A percentile compares a stretch with the other conserved stretches of the same genome.
These are phyloP conservation scores for Drosophila paranaensis DNA, from an alignment of 2,888 invertebrate genomes.

Conservation along the genomic window DNA sequence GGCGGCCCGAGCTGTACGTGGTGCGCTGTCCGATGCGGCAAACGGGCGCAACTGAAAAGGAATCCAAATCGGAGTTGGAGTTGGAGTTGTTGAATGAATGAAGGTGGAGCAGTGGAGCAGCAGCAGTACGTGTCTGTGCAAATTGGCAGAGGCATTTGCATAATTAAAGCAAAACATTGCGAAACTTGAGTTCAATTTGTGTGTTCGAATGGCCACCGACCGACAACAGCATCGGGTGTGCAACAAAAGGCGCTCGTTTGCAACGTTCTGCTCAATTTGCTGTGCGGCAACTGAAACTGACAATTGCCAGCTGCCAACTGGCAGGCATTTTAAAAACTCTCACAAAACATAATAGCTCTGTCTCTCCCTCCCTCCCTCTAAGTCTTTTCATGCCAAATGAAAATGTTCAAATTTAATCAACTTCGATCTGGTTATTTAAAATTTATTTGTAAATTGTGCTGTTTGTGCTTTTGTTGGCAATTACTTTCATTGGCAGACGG, in stretches of 20 bases:
- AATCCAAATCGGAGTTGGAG: not conserved
- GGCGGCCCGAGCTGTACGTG: conserved; percentile 90
- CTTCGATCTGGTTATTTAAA: conserved; percentile 34
- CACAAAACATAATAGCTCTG: not conserved
- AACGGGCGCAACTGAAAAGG: conserved; percentile 88
- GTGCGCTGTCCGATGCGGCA: conserved; percentile 89
- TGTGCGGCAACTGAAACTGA: conserved; percentile 16
- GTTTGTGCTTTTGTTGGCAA: conserved; percentile 3
- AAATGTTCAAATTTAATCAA: conserved; percentile 41
- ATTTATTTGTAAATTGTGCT: conserved; percentile 31
- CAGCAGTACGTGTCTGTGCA: conserved; percentile 43
- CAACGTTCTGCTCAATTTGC: conserved; percentile 52
- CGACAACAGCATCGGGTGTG: conserved; percentile 4
- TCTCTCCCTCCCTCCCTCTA: not conserved
- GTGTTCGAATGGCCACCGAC: conserved; percentile 43
- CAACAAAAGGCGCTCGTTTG: conserved; percentile 32
- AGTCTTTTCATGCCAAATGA: conserved; percentile 15
- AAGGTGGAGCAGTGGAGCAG: not conserved
- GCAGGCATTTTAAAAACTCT: conserved; percentile 28
- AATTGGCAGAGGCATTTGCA: conserved; percentile 69
- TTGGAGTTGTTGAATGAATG: not conserved
- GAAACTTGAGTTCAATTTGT: conserved; percentile 60
- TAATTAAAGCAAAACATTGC: conserved; percentile 77
- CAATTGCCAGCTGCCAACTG: conserved; percentile 13
- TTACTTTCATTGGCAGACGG: not conserved